These are phyloP conservation scores for Rhombomys opimus DNA, from an alignment of 2,113 vertebrate species.

Conservation along the genomic window DNA sequence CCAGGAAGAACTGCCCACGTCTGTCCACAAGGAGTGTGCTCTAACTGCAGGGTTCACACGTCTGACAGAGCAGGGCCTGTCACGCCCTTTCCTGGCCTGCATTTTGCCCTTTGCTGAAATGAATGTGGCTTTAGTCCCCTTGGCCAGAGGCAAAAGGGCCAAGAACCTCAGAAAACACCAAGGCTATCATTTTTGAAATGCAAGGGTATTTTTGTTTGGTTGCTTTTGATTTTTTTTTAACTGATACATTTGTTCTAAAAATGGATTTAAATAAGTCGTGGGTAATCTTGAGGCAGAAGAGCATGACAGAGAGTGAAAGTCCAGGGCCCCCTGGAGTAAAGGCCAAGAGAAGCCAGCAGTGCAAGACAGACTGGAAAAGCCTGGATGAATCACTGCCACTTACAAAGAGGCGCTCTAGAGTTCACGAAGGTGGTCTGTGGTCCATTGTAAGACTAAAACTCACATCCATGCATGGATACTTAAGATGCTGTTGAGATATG, in stretches of 20 bases:
- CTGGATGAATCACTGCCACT: not conserved
- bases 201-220: not conserved
- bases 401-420: not conserved
- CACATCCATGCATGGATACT: not conserved
- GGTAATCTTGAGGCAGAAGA: not conserved
- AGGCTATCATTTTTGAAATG: constrained; percentile 11
- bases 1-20: not conserved
- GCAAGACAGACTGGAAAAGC: not conserved
- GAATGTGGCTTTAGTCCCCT: not conserved
- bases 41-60: too few relatives aligned
- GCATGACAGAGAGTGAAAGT: not conserved
- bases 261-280: not conserved
- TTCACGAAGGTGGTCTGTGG: not conserved
- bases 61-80: rapidly evolving
- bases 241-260: not conserved
- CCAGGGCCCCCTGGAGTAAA: not conserved
- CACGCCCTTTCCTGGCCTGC: not conserved
- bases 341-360: not conserved
- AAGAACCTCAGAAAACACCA: not conserved
- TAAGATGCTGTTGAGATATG: not conserved
- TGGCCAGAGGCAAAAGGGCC: not conserved
- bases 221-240: not conserved
- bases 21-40: not conserved
- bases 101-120: not conserved
- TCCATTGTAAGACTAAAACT: not conserved